Percentiles rank a stretch among this genome's conserved stretches.
Conservation (phyloP, 1,140 invertebrate species). For the Eriocheir sinensis region DNA sequence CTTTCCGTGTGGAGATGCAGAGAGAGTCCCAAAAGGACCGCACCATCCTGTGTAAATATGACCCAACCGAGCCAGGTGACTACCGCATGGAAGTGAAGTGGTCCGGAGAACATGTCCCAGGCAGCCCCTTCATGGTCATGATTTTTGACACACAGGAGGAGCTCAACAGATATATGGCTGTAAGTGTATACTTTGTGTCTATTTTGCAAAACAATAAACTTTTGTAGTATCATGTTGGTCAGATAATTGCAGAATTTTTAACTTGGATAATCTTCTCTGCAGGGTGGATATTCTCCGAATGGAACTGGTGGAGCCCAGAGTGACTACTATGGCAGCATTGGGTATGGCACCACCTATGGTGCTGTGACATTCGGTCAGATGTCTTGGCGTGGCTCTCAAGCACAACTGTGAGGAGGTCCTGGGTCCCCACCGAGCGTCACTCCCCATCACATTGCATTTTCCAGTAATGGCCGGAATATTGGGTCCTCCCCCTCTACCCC, state of each 20-base stretch:
- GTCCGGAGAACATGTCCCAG: slow-evolving; percentile 98
- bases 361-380: slow-evolving; percentile 81
- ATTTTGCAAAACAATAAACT: background rate
- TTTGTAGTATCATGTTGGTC: background rate
- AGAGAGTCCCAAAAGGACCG: slow-evolving; percentile 99
- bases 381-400: slow-evolving; percentile 83
- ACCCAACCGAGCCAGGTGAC: slow-evolving; percentile 98
- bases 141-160: slow-evolving; percentile 99
- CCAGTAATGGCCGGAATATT: slow-evolving; percentile 60
- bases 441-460: slow-evolving; percentile 39
- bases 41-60: slow-evolving; percentile 97
- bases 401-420: slow-evolving; percentile 80
- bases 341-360: slow-evolving; percentile 83
- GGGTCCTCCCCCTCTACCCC: slow-evolving; percentile 61
- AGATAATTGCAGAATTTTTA: slow-evolving; percentile 80
- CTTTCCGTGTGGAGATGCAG: slow-evolving; percentile 99
- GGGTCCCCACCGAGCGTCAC: slow-evolving; percentile 78
- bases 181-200: slow-evolving; percentile 70
- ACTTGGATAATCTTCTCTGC: slow-evolving; percentile 78
- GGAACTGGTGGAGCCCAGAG: slow-evolving; percentile 80
- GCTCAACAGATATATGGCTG: slow-evolving; percentile 85
- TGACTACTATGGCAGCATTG: slow-evolving; percentile 84
- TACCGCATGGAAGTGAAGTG: slow-evolving; percentile 99
- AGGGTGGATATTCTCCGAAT: slow-evolving; percentile 83
- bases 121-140: slow-evolving; percentile 98